These are phyloP conservation scores for Brachycybe producta DNA, from an alignment of 2,888 invertebrate species.

Conservation along the genomic window DNA sequence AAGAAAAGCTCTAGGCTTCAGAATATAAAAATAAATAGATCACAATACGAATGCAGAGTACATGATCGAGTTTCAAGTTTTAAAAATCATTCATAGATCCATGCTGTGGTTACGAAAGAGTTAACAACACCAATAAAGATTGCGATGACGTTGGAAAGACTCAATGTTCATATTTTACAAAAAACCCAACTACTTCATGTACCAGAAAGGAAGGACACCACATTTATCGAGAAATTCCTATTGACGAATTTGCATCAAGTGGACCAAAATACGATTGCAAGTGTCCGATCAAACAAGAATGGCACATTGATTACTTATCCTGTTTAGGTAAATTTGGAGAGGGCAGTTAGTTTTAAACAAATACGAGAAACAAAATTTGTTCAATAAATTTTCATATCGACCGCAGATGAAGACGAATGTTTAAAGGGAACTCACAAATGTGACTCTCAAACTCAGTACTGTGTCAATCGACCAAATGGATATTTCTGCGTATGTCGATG, in stretches of 20 bases:
- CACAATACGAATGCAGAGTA: too few relatives aligned
- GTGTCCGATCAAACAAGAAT: not conserved
- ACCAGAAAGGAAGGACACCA: not conserved
- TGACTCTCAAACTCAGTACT: slow-evolving; percentile 7
- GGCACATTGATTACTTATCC: not conserved
- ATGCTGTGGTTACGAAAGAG: not conserved
- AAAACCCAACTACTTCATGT: not conserved
- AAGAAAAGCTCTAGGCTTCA: too few relatives aligned
- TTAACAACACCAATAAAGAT: not conserved
- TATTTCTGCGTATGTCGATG: slow-evolving; percentile 9
- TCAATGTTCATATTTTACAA: not conserved
- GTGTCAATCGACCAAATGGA: slow-evolving; percentile 6
- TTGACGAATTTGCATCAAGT: not conserved
- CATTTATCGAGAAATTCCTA: not conserved
- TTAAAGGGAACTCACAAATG: slow-evolving; percentile 5
- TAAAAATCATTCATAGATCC: too few relatives aligned
- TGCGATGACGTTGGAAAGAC: not conserved
- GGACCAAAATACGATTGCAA: slow-evolving; percentile 3
- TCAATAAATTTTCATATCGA: not conserved
- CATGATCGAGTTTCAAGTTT: too few relatives aligned
- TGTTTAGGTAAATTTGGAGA: slow-evolving; percentile 5
- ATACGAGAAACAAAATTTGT: not conserved
- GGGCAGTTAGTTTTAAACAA: too few relatives aligned
- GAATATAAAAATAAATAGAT: too few relatives aligned
- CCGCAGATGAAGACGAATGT: slow-evolving; percentile 11